Percentiles rank a stretch among this genome's conserved stretches.
Conservation (phyloP, 2,113 vertebrate species). For the Otolemur garnettii region DNA sequence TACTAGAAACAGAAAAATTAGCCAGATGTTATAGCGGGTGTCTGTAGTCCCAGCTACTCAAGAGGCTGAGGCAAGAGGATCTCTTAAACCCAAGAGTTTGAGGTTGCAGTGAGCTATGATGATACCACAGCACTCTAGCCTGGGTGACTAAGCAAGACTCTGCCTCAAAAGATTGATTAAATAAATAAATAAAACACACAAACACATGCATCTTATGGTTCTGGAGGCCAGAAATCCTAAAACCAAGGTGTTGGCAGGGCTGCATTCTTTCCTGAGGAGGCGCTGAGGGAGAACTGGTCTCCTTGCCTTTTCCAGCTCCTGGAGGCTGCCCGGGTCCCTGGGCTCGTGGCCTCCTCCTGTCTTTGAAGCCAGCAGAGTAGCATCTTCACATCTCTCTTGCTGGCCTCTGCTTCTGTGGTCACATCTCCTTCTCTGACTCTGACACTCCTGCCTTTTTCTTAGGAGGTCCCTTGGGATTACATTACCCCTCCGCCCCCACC, state of each 20-base stretch:
- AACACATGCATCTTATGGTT: fast-evolving
- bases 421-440: neutral
- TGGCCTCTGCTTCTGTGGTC: neutral
- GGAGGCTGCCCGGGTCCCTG: neutral
- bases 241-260: neutral
- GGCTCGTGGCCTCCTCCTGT: fast-evolving
- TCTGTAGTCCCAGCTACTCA: no score
- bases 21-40: no score
- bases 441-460: neutral
- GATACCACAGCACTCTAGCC: no score
- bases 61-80: no score
- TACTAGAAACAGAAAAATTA: no score
- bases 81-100: no score
- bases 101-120: no score
- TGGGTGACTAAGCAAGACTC: no score
- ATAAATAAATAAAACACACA: no score
- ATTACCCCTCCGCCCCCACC: neutral
- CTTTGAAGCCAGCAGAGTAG: fast-evolving
- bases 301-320: neutral
- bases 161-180: no score
- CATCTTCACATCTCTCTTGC: neutral
- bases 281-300: fast-evolving
- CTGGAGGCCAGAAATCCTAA: neutral
- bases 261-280: neutral
- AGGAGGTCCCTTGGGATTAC: neutral